Evolutionary conservation across 2,113 vertebrate genomes (phyloP).

Genomic region (Pachycephala philippinensis): DNA sequence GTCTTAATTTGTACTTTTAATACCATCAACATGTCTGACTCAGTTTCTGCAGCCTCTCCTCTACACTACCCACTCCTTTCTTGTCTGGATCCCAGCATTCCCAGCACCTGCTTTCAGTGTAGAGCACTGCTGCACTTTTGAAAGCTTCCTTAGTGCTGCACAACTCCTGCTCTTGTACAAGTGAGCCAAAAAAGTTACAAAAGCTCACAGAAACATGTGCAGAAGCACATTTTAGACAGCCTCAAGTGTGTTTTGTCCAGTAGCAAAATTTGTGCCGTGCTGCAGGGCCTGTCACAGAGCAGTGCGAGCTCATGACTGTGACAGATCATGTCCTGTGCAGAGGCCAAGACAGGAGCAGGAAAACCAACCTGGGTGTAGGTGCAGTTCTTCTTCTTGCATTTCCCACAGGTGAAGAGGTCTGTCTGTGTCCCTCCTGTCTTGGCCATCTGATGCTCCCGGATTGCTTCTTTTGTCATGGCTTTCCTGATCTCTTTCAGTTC

Average conservation of each 20-base stretch:
- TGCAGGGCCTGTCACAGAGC: not conserved
- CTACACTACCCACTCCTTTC: not conserved
- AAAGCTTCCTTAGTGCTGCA: not conserved
- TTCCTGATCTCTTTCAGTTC: constrained; percentile 96
- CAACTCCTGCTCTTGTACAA: not conserved
- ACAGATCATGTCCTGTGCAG: not conserved
- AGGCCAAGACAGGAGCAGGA: not conserved
- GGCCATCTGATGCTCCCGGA: constrained; percentile 94
- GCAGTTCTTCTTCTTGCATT: constrained; percentile 93
- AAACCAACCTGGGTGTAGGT: constrained; percentile 89
- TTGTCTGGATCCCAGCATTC: not conserved
- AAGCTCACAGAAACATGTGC: not conserved
- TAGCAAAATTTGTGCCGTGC: not conserved
- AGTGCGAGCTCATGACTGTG: rapidly evolving
- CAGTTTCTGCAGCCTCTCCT: not conserved
- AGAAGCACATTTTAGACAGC: not conserved
- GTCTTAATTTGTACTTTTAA: not conserved
- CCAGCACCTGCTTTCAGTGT: not conserved
- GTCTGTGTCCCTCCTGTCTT: constrained; percentile 91
- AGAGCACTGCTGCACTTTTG: not conserved
- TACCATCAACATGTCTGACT: not conserved
- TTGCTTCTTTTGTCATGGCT: constrained; percentile 93
- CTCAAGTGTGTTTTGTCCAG: rapidly evolving
- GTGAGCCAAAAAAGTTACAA: no score
- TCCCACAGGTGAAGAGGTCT: constrained; percentile 90